Evolutionary conservation across 2,113 vertebrate genomes (phyloP).

Genomic region (Onychostruthus taczanowskii): DNA sequence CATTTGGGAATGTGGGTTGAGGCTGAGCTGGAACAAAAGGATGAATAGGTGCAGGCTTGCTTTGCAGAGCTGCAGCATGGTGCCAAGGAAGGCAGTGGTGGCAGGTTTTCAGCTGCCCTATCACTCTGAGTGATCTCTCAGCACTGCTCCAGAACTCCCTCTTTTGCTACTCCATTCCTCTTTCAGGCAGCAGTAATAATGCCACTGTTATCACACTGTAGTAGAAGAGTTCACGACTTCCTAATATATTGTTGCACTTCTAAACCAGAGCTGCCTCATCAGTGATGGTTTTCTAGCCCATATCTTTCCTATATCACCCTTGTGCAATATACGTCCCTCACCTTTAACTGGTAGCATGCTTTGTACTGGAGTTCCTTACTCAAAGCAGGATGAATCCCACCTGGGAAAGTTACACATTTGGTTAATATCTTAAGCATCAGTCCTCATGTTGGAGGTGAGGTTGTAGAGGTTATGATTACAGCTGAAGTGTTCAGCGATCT

Average conservation of each 20-base stretch:
- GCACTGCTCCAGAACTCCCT: not conserved
- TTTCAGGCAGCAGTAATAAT: not conserved
- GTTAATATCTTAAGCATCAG: not conserved
- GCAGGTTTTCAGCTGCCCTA: not conserved
- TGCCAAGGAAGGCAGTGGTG: not conserved
- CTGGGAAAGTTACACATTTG: not conserved
- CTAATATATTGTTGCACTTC: not conserved
- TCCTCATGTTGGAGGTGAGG: not conserved
- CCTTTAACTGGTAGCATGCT: not conserved
- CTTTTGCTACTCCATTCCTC: not conserved
- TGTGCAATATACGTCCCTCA: not conserved
- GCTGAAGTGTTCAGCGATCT: not conserved
- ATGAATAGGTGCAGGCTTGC: not conserved
- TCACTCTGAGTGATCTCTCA: not conserved
- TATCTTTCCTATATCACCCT: not conserved
- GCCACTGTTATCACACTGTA: not conserved
- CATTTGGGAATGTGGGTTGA: constrained; percentile 43
- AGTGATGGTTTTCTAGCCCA: not conserved
- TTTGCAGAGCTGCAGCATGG: not conserved
- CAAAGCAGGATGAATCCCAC: not conserved
- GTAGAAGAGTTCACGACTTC: not conserved
- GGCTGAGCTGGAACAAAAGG: constrained; percentile 28
- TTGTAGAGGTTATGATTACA: not conserved
- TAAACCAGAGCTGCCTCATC: not conserved
- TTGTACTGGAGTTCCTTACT: not conserved